Evolutionary conservation across 2,113 vertebrate species (phyloP), one percentile per base, ranked within the genome.

Genomic region (Crotalus horridus): DNA sequence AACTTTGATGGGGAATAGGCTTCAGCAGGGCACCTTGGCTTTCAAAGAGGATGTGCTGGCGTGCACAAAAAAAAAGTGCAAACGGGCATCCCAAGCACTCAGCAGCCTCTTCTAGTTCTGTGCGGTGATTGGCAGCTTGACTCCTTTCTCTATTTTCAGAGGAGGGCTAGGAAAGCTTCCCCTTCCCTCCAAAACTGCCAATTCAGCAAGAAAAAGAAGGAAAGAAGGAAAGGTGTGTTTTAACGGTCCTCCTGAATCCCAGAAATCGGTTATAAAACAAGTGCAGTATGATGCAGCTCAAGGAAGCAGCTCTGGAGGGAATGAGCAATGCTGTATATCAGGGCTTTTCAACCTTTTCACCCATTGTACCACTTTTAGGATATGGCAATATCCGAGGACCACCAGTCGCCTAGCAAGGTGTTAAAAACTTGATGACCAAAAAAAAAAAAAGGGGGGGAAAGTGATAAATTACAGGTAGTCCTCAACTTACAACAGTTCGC

Each of bases 21-120:
- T 92, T 93, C 90, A 11, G 59, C 81, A 95, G 96, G 97, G 96
- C 97, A 98, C 97, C 97, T 98, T 98, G 95, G 97, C 96, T 97
- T 96, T 97, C 96, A 96, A 97, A 97, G 95, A 95, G 96, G 96
- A 97, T 97, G 97, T 97, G 97, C 97, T 97, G 97, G 98, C 96
- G 92, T 94, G 96, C 95, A 96, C 95, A 96, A 95, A 96, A 96
- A 96, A 96, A 93, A 90, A 92, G 96, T 96, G 95, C 95, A 96
- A 96, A 95, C 94, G 96, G 96, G 96, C 96, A 97, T 96, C 94
- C 95, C 96, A 90, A 95, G 96, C 94, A 95, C 95, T 12, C 95
- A 94, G 93, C 94, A 96, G 93, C 96, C 96, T 97, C 92, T 94
- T 94, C 94, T n/a, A 96, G 97, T 96, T 96, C 96, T 96, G 96